Evolutionary conservation across 2,888 invertebrate genomes (phyloP).

Genomic region (Eristalis pertinax): DNA sequence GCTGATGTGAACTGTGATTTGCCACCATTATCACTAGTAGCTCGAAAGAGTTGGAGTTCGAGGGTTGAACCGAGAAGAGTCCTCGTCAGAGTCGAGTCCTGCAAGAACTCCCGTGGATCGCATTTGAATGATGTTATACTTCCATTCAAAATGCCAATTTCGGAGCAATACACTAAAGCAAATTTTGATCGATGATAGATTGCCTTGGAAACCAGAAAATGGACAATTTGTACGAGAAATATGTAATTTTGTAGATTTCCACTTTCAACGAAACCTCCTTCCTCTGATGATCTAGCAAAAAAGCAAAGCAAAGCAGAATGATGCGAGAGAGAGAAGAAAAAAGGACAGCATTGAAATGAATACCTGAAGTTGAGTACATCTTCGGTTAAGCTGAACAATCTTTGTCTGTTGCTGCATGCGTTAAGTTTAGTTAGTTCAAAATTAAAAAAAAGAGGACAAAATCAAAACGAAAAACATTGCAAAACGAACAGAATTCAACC

Average conservation of each 20-base stretch:
- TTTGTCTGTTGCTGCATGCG: slow-evolving; percentile 92
- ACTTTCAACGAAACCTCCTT: not conserved
- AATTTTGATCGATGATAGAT: no score
- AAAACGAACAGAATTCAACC: slow-evolving; percentile 14
- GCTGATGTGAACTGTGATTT: no score
- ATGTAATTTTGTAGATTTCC: not conserved
- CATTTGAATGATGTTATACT: no score
- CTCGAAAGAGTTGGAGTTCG: no score
- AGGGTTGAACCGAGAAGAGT: no score
- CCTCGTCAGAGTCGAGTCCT: no score
- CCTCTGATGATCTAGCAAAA: not conserved
- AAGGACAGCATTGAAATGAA: slow-evolving; percentile 73
- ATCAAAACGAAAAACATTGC: slow-evolving; percentile 31
- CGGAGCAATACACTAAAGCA: no score
- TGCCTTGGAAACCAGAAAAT: no score
- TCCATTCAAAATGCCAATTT: no score
- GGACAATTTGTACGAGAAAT: no score
- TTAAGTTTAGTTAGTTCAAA: slow-evolving; percentile 38
- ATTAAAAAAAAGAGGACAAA: slow-evolving; percentile 24
- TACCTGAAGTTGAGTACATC: slow-evolving; percentile 89
- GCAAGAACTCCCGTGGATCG: no score
- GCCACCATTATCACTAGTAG: no score
- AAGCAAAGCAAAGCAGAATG: slow-evolving; percentile 32
- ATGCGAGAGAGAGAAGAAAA: slow-evolving; percentile 6
- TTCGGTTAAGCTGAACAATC: slow-evolving; percentile 90